Base-by-base conservation (phyloP, 2,113 vertebrate species). In the Nematolebias whitei region DNA sequence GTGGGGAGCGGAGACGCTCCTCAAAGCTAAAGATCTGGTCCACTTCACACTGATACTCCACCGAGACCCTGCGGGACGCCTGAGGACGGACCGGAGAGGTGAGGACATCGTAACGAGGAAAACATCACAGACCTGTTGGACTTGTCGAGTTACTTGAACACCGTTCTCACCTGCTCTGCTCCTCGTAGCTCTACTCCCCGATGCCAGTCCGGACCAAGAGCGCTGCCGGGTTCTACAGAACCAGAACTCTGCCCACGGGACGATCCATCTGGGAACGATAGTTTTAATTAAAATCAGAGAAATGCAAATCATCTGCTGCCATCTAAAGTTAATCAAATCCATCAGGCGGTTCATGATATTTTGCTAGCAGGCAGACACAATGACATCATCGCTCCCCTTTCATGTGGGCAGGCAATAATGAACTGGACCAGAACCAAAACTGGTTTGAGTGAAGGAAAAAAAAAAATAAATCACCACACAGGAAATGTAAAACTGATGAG, bases 161-260 rank as follows among this genome's bases (percentile, higher is more conserved):
- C n/a, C n/a, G n/a, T n/a, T 43, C 72, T 76, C 52, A 98, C 96
- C 93, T 96, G 75, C 84, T 94, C 87, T 60, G 93, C 80, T 78
- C 97, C 98, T 92, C 85, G 92, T 1, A 98, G 92, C 71, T 69
- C 68, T 43, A 99, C 88, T 20, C 94, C 95, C 68, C 94, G 93
- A 0, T 99, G 97, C 97, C 97, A 99, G 12, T 98, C 96, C 0
- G 97, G 97, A 13, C 98, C 97, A 15, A 99, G 89, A 12, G 98
- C 97, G 68, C 96, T 98, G 60, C 98, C 97, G 22, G 89, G 22
- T 62, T 85, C 79, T 43, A 79, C 72, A 10, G 68, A 26, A 73
- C 50, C 70, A 61, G 22, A 1, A n/a, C 41, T 23, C 24, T 32
- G 59, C 4, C 66, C 80, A 78, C 83, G 80, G 12, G 65, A 81